A percentile compares a stretch with the other conserved stretches of the same genome.
phyloP scores from a whole-genome alignment of 2,888 invertebrate genomes.

The Bimastos eiseni region DNA sequence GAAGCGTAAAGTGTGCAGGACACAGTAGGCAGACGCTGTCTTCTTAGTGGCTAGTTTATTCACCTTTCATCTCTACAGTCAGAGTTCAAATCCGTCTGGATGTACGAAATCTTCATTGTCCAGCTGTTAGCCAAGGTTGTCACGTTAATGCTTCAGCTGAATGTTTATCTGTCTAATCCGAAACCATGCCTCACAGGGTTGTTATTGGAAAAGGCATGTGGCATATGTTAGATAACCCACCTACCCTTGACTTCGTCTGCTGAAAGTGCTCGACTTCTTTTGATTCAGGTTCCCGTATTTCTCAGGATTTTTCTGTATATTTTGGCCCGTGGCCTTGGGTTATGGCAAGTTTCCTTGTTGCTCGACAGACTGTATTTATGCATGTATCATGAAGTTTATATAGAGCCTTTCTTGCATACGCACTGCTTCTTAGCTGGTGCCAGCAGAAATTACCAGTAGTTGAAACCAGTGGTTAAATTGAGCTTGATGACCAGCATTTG shows the following conservation, averaged over 20 bases:
- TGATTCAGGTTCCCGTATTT: background rate
- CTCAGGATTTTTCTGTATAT: slow-evolving; percentile 4
- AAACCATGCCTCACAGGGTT: background rate
- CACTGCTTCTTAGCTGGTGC: background rate
- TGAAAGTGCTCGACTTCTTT: background rate
- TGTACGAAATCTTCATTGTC: background rate
- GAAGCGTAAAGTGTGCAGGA: too few species aligned
- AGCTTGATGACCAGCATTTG: too few species aligned
- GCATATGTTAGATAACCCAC: background rate
- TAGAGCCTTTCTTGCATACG: background rate
- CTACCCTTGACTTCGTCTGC: background rate
- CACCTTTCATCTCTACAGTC: background rate
- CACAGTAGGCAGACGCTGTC: background rate
- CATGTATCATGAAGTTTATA: background rate
- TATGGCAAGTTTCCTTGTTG: background rate
- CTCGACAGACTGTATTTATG: background rate
- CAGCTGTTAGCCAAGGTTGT: background rate
- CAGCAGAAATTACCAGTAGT: background rate
- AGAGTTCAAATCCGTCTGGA: background rate
- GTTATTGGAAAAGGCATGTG: background rate
- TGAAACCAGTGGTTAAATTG: background rate
- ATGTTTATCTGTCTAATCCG: background rate
- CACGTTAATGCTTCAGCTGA: background rate
- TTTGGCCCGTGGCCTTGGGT: slow-evolving; percentile 13
- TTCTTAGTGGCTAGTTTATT: background rate